These are phyloP conservation scores for Pseudococcus longispinus DNA, from an alignment of 2,888 invertebrate species.

Conservation along the genomic window DNA sequence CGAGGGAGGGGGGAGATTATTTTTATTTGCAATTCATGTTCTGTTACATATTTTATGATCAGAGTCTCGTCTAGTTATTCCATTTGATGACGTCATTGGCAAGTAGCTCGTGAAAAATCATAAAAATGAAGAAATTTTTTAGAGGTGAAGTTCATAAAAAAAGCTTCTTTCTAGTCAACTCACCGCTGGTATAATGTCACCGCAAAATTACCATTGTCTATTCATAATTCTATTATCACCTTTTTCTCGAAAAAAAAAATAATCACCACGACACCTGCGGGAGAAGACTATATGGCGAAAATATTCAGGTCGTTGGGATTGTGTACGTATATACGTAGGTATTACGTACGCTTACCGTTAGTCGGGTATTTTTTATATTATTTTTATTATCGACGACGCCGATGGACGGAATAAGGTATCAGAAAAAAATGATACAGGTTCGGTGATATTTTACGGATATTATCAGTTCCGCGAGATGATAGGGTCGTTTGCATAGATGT, in stretches of 20 bases:
- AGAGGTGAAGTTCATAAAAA: no score
- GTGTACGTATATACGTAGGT: background rate
- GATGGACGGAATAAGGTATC: background rate
- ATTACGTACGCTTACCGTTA: background rate
- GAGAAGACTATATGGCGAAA: background rate
- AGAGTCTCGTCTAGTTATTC: no score
- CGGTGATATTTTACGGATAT: slow-evolving; percentile 45
- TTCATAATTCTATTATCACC: background rate
- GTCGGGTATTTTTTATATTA: background rate
- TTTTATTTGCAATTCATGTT: no score
- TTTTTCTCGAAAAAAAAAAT: background rate
- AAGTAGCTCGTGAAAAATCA: no score
- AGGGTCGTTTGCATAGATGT: slow-evolving; percentile 48
- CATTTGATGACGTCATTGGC: no score
- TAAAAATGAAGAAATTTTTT: no score
- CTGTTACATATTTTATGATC: no score
- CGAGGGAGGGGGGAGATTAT: no score
- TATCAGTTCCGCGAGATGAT: slow-evolving; percentile 32
- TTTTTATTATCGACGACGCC: slow-evolving; percentile 20
- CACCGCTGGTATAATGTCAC: background rate
- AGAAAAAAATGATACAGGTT: slow-evolving; percentile 12
- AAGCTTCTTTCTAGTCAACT: no score
- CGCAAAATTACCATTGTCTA: background rate
- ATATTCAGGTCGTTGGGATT: slow-evolving; percentile 24
- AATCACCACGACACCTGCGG: background rate